Base-by-base conservation (phyloP, 2,888 invertebrate genomes). In the Oscheius sp. region DNA sequence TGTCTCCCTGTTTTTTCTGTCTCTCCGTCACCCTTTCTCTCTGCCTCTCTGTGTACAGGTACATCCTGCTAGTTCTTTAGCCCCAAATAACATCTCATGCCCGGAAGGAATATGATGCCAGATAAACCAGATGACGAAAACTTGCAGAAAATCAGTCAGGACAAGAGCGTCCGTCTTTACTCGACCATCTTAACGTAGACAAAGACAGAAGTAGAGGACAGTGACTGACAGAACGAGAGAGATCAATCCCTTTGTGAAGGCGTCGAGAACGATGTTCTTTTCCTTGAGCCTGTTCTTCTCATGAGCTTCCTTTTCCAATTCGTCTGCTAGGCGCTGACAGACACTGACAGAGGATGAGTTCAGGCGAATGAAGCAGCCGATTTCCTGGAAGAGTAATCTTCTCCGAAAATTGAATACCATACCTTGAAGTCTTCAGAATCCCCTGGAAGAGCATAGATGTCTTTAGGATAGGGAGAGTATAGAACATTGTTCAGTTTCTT, bases 381-480 rank as follows among this genome's bases (percentile, higher is more conserved):
- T 63, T 32, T 63, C 63, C 63, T 63, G 62, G 42, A 62, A 63
- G 33, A 35, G 9, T 11, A 11, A 7, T 11, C 50, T 13, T 50
- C 13, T 13, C 50, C 21, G 21, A 21, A 21, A 4, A 35, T 2
- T 11, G 53, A 7, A 7, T 42, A 42, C 42, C 3, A 7, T 42
- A 42, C 42, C 42, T 42, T 42, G 4, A 42, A 42, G 7, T 58
- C 63, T 10, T 63, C 63, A 29, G 47, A 29, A 2, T 63, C 63
- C 10, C 29, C 50, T 9, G 63, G 63, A 29, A 63, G n/a, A 4
- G 63, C 29, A 48, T 48, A 63, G 11, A 63, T 63, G 11, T 63
- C 63, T 29, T 63, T 63, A 7, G 47, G 11, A 48, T 63, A 63
- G 11, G 63, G 63, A 48, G 63, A 63, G 33, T 63, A 48, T 2